These are phyloP conservation scores for Pipa parva DNA, from an alignment of 2,113 vertebrate genomes.

Conservation along the genomic window DNA sequence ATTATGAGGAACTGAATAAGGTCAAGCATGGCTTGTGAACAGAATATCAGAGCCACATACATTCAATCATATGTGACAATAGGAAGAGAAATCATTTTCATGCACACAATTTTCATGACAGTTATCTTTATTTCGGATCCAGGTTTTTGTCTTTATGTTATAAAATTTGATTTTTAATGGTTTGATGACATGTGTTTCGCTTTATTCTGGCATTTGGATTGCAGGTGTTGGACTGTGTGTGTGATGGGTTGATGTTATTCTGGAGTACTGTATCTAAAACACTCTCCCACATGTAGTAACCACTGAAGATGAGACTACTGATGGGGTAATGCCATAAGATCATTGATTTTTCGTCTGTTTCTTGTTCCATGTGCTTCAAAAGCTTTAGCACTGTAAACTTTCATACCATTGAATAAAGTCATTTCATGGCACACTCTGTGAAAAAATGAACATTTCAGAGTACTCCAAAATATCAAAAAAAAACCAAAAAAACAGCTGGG, in stretches of 20 bases:
- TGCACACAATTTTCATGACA: slow-evolving; percentile 46
- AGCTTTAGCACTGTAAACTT: no score
- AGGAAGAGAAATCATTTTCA: slow-evolving; percentile 53
- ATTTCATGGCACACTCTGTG: no score
- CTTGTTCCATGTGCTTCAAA: neutral
- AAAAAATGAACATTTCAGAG: no score
- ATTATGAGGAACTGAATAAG: slow-evolving; percentile 49
- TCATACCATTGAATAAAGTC: no score
- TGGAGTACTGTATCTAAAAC: slow-evolving; percentile 67
- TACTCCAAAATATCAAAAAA: no score
- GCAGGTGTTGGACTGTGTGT: slow-evolving; percentile 74
- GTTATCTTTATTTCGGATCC: slow-evolving; percentile 60
- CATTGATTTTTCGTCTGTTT: neutral
- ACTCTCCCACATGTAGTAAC: slow-evolving; percentile 69
- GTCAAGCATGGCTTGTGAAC: slow-evolving; percentile 60
- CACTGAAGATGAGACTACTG: slow-evolving; percentile 56
- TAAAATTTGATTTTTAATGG: slow-evolving; percentile 59
- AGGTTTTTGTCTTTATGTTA: slow-evolving; percentile 47
- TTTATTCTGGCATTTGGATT: slow-evolving; percentile 73
- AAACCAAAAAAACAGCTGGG: no score
- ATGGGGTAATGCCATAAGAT: neutral
- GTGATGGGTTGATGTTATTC: slow-evolving; percentile 74
- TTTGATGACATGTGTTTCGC: slow-evolving; percentile 69
- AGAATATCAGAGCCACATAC: slow-evolving; percentile 56
- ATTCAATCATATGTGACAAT: slow-evolving; percentile 58